Evolutionary conservation across 2,113 vertebrate species (phyloP).

Genomic region (Raja brachyura): DNA sequence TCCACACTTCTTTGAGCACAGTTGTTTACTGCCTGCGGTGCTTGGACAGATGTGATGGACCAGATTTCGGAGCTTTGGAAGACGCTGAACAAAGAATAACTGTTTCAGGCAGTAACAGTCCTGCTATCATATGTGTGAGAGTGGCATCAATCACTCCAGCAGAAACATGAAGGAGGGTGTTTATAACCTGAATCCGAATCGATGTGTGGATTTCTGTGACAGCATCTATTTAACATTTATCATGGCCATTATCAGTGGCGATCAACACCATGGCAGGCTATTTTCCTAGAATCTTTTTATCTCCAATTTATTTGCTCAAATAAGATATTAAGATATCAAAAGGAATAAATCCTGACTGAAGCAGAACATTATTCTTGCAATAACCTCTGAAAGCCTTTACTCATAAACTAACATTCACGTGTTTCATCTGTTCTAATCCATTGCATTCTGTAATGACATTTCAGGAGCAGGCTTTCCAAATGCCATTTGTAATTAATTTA

Average conservation of each 20-base stretch:
- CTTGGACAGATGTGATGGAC: background rate
- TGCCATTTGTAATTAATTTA: slow-evolving; percentile 23
- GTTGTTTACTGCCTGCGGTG: background rate
- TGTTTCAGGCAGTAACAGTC: background rate
- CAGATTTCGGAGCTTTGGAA: background rate
- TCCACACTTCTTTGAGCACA: background rate
- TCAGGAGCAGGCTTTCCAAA: background rate
- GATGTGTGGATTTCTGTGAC: no score
- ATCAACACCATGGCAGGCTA: background rate
- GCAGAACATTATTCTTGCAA: slow-evolving; percentile 15
- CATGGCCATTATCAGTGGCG: background rate
- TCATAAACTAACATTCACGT: background rate
- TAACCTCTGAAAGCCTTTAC: background rate
- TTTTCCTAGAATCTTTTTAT: background rate
- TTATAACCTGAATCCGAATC: background rate
- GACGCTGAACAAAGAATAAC: background rate
- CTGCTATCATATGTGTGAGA: background rate
- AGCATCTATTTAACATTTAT: slow-evolving; percentile 26
- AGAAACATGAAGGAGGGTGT: background rate
- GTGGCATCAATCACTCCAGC: background rate
- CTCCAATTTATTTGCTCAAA: background rate
- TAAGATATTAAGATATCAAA: slow-evolving; percentile 28
- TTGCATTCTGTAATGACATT: background rate
- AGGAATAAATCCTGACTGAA: background rate
- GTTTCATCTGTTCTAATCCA: slow-evolving; percentile 1